Conservation (phyloP, 2,888 invertebrate species). For the Melanophora roralis region DNA sequence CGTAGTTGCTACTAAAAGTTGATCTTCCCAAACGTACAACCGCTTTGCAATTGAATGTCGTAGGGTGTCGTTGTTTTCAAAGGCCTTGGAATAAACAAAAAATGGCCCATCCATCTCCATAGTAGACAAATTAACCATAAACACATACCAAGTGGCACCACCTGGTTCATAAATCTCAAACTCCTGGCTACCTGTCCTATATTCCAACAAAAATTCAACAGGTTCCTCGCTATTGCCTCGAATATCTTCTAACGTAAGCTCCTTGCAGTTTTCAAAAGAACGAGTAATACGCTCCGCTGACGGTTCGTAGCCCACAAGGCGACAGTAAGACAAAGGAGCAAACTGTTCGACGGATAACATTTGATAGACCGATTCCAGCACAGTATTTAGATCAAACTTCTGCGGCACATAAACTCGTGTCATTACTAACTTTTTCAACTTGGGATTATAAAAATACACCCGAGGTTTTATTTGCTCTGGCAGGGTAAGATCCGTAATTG, state of each 20-base stretch:
- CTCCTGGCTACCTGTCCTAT: constrained; percentile 79
- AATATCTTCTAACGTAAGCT: constrained; percentile 71
- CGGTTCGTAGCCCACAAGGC: constrained; percentile 84
- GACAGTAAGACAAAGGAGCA: constrained; percentile 82
- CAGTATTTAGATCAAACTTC: constrained; percentile 80
- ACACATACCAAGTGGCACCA: constrained; percentile 81
- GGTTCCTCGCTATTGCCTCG: constrained; percentile 68
- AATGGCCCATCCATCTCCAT: constrained; percentile 82
- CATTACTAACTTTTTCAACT: constrained; percentile 78
- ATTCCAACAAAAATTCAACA: constrained; percentile 83
- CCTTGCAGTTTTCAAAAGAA: constrained; percentile 80
- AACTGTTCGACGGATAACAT: constrained; percentile 80
- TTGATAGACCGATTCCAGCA: constrained; percentile 80
- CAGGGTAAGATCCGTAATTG: constrained; percentile 73
- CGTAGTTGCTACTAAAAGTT: constrained; percentile 71
- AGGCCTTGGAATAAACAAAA: constrained; percentile 80
- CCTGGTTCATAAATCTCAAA: constrained; percentile 82
- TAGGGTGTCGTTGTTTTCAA: constrained; percentile 80
- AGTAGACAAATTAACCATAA: constrained; percentile 80
- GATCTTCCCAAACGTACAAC: constrained; percentile 74
- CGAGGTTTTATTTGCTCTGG: constrained; percentile 80
- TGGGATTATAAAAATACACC: constrained; percentile 82
- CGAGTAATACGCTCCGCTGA: constrained; percentile 81
- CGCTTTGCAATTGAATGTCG: constrained; percentile 79
- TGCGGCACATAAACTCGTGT: constrained; percentile 80